Conservation (phyloP, 1,140 invertebrate genomes). For the Pentalonia nigronervosa region DNA sequence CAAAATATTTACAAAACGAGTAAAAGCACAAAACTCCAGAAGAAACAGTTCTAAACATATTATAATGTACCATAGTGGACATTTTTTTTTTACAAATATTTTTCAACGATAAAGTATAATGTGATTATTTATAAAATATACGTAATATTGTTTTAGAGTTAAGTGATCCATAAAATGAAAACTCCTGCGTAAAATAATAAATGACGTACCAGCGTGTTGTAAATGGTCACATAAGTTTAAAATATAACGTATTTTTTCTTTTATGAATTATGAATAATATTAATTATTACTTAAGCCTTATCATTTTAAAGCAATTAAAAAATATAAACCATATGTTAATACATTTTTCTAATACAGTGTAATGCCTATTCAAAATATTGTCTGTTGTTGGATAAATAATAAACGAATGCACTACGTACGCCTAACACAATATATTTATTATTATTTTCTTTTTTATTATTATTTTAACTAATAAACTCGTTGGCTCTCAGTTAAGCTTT, state of each 20-base stretch:
- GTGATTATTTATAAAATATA: not conserved
- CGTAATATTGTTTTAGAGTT: not conserved
- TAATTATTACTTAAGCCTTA: not conserved
- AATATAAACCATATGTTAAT: not conserved
- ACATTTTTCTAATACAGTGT: not conserved
- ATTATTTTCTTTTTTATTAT: not conserved
- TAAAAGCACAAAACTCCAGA: not conserved
- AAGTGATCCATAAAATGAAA: slow-evolving; percentile 8
- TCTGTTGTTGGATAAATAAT: not conserved
- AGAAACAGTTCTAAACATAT: not conserved
- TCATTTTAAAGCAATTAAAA: not conserved
- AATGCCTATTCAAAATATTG: not conserved
- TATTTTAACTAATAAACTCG: not conserved
- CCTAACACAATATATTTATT: not conserved
- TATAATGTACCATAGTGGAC: not conserved
- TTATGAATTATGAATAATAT: not conserved
- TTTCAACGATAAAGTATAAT: not conserved
- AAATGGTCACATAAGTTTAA: slow-evolving; percentile 16
- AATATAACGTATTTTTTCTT: not conserved
- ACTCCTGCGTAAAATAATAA: not conserved
- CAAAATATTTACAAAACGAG: not conserved
- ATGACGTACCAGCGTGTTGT: not conserved
- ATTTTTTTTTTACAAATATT: slow-evolving; percentile 2
- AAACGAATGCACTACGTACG: not conserved
- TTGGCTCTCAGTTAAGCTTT: not conserved